Percentiles rank a stretch among this genome's conserved stretches.
Evolutionary conservation across 1,140 invertebrate genomes (phyloP).

Genomic region (Bombus difficillimus): DNA sequence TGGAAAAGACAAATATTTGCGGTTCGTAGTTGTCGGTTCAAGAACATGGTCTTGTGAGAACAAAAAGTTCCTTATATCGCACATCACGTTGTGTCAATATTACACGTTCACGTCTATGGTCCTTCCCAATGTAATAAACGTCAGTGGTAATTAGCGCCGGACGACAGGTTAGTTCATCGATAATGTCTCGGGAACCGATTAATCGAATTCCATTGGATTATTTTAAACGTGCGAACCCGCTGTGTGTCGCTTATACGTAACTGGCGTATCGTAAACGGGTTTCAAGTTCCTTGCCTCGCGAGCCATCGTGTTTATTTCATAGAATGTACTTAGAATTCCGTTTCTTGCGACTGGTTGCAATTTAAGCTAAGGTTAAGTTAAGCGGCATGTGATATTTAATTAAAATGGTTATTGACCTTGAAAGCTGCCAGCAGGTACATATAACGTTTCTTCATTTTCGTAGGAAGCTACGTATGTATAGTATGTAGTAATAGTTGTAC

Average conservation of each 20-base stretch:
- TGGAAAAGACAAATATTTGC: slow-evolving; percentile 58
- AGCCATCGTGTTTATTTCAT: neutral
- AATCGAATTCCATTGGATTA: slow-evolving; percentile 22
- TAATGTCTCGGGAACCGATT: neutral
- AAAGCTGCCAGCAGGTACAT: neutral
- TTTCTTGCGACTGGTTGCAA: neutral
- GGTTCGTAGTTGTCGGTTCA: slow-evolving; percentile 15
- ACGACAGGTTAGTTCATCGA: slow-evolving; percentile 18
- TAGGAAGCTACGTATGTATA: neutral
- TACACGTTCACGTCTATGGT: neutral
- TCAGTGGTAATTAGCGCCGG: neutral
- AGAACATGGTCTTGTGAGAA: slow-evolving; percentile 38
- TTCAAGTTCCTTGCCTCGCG: neutral
- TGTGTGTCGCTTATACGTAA: neutral
- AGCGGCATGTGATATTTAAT: neutral
- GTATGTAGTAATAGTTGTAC: too few species aligned
- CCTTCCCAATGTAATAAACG: neutral
- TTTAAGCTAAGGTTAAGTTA: slow-evolving; percentile 9
- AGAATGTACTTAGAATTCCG: slow-evolving; percentile 9
- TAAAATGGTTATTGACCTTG: neutral
- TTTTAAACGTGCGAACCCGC: neutral
- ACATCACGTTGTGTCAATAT: slow-evolving; percentile 45
- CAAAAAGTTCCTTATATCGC: slow-evolving; percentile 36
- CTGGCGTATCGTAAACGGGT: neutral
- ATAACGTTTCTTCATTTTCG: neutral